phyloP scores from a whole-genome alignment of 2,888 invertebrate genomes.

The Dryadula phaetusa region DNA sequence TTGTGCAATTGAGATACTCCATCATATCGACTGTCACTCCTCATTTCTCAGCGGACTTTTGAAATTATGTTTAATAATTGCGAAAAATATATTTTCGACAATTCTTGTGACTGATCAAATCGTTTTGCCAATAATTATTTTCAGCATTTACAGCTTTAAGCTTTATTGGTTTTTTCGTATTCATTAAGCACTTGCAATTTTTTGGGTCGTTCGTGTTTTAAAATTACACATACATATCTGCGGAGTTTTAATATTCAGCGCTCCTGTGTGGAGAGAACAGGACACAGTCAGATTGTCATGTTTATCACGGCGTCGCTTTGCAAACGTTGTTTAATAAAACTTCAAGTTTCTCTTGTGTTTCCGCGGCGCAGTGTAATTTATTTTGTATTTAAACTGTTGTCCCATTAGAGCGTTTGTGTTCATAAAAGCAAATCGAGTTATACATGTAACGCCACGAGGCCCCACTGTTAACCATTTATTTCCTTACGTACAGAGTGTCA shows the following conservation, averaged over 20 bases:
- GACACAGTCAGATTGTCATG: constrained; percentile 32
- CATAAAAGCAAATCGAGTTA: constrained; percentile 79
- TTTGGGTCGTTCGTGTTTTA: constrained; percentile 8
- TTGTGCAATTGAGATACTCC: constrained; percentile 44
- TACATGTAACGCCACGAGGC: constrained; percentile 67
- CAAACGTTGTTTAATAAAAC: constrained; percentile 45
- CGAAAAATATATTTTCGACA: background rate
- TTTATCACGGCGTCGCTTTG: constrained; percentile 33
- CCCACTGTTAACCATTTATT: constrained; percentile 74
- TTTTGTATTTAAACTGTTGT: constrained; percentile 73
- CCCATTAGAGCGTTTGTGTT: constrained; percentile 69
- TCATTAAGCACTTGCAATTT: constrained; percentile 9
- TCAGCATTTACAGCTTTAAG: constrained; percentile 6
- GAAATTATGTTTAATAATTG: constrained; percentile 2
- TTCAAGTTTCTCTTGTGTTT: constrained; percentile 43
- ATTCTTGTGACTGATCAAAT: background rate
- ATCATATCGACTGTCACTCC: constrained; percentile 43
- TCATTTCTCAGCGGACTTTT: constrained; percentile 32
- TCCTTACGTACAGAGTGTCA: constrained; percentile 63
- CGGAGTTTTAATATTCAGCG: constrained; percentile 21
- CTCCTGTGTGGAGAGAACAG: constrained; percentile 15
- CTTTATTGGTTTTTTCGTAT: constrained; percentile 10
- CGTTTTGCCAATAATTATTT: constrained; percentile 2
- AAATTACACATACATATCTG: constrained; percentile 5
- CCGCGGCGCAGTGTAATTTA: constrained; percentile 57